Evolutionary conservation across 2,888 invertebrate genomes (phyloP).

Genomic region (Acronicta leporina): DNA sequence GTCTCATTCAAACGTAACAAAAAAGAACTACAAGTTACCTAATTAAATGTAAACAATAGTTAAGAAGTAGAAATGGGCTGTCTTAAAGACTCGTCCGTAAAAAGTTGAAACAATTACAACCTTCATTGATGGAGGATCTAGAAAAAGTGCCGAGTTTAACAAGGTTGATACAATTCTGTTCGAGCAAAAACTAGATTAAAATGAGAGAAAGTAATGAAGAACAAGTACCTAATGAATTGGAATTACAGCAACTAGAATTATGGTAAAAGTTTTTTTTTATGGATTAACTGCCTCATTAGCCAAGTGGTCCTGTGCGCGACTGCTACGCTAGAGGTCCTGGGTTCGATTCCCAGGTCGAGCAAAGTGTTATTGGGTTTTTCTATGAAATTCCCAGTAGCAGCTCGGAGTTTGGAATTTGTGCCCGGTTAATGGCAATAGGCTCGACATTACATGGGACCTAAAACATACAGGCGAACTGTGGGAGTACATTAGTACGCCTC

Average conservation of each 20-base stretch:
- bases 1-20: conserved; percentile 3
- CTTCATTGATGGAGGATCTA: conserved; percentile 20
- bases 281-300: not conserved
- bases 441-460: no score
- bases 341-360: no score
- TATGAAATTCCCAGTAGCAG: no score
- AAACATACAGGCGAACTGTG: no score
- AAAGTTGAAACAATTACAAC: conserved; percentile 34
- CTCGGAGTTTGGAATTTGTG: no score
- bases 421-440: no score
- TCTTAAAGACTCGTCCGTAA: conserved; percentile 11
- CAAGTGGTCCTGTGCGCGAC: no score
- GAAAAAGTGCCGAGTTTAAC: conserved; percentile 17
- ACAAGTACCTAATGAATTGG: no score
- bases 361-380: no score
- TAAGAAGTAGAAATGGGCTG: conserved; percentile 2
- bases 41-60: conserved; percentile 34
- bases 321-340: no score
- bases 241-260: conserved; percentile 4
- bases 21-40: conserved; percentile 4
- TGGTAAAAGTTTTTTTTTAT: not conserved
- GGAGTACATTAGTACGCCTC: no score
- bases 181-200: conserved; percentile 10
- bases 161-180: conserved; percentile 10
- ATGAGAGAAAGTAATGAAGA: conserved; percentile 12